Percentiles rank a stretch among this genome's conserved stretches.
Evolutionary conservation across 2,797 vertebrate genomes (phyloP).

Genomic region (Rhinoraja longicauda): DNA sequence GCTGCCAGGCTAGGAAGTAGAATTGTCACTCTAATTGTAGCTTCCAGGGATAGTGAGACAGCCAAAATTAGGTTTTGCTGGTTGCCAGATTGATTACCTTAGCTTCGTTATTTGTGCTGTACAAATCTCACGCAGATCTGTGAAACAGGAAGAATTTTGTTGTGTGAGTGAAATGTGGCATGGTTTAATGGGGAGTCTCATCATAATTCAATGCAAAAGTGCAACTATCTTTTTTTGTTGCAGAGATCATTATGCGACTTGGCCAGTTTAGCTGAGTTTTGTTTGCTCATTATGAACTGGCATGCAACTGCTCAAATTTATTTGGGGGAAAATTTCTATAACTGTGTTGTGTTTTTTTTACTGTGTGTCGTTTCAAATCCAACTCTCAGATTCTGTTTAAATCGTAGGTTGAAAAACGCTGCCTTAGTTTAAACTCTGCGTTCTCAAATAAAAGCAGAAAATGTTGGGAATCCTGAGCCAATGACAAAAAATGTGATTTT

Average conservation of each 20-base stretch:
- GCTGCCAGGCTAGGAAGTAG: not conserved
- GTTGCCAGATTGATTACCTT: not conserved
- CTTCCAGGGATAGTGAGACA: conserved; percentile 4
- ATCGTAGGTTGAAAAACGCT: too few relatives aligned
- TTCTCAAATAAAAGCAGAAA: not conserved
- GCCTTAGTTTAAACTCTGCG: not conserved
- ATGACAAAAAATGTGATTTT: not conserved
- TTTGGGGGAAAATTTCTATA: not conserved
- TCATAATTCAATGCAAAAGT: not conserved
- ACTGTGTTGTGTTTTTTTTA: not conserved
- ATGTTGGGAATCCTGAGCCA: not conserved
- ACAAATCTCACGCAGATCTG: not conserved
- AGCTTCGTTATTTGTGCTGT: not conserved
- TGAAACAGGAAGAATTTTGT: not conserved
- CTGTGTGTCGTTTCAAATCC: too few relatives aligned
- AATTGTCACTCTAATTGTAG: conserved; percentile 7
- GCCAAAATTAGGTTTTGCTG: not conserved
- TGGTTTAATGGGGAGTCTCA: not conserved
- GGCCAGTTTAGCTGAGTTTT: not conserved
- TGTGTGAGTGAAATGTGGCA: not conserved
- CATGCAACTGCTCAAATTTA: not conserved
- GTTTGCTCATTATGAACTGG: not conserved
- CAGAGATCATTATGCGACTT: not conserved
- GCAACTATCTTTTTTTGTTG: not conserved
- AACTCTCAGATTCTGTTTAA: too few relatives aligned